Evolutionary conservation across 2,113 vertebrate species (phyloP).

Genomic region (Dascyllus trimaculatus): DNA sequence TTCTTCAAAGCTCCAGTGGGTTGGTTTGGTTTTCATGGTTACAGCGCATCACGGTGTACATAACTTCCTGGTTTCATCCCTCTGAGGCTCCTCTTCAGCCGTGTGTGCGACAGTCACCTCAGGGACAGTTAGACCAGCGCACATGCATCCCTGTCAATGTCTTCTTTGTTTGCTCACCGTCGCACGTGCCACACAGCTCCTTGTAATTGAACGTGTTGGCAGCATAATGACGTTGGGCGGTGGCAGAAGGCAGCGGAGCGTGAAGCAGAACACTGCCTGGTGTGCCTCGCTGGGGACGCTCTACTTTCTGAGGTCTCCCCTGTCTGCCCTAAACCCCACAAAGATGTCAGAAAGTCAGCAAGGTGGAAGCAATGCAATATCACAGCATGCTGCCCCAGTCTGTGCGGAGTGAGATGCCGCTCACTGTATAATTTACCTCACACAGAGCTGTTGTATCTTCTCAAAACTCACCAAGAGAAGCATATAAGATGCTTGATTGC

Average conservation of each 20-base stretch:
- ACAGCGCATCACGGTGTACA: not conserved
- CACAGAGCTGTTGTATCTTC: constrained; percentile 54
- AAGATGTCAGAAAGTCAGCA: constrained; percentile 76
- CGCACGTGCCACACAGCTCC: constrained; percentile 59
- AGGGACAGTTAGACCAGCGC: constrained; percentile 35
- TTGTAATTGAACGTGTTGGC: constrained; percentile 76
- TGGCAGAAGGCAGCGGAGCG: constrained; percentile 67
- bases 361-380: constrained; percentile 79
- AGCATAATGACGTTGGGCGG: constrained; percentile 74
- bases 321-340: constrained; percentile 49
- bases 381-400: constrained; percentile 65
- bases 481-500: constrained; percentile 63
- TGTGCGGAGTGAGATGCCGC: constrained; percentile 65
- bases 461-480: constrained; percentile 45
- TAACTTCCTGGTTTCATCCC: constrained; percentile 6
- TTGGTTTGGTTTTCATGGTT: constrained; percentile 19
- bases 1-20: constrained; percentile 38
- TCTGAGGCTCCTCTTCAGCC: not conserved
- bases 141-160: constrained; percentile 38
- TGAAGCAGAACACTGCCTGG: constrained; percentile 69
- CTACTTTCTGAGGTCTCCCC: constrained; percentile 58
- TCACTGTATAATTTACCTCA: constrained; percentile 77
- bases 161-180: constrained; percentile 50
- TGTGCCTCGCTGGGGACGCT: constrained; percentile 45
- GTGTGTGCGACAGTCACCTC: constrained; percentile 29